Base-by-base conservation (phyloP, 2,797 vertebrate species). In the Potorous gilbertii region DNA sequence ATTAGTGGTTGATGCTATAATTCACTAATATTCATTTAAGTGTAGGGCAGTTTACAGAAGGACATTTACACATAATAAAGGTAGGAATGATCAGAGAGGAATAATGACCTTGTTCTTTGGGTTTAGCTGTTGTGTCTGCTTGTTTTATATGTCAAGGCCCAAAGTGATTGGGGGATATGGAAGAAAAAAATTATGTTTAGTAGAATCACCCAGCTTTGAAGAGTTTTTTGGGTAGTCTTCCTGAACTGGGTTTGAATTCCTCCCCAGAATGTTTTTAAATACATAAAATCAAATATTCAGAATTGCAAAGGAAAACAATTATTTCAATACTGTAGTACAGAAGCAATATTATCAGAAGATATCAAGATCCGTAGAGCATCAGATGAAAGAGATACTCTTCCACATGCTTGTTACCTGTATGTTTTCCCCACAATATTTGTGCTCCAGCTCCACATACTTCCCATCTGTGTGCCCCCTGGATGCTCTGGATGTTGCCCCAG, bases 1-100 rank as follows among this genome's bases (percentile, higher is more conserved):
- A 96, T 46, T 94, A 89, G 94, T 54, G 92, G 94, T 31, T 91
- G 46, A 21, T 29, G 54, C 52, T 90, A 57, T 74, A 55, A 93
- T 12, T n/a, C 55, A 55, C 1, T 93, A n/a, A 87, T 54, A 10
- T 55, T 93, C 46, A 34, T 62, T 66, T 66, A 66, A 66, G 31
- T 66, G 62, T 56, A 55, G 40, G 94, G 50, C 89, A 34, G 55
- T 28, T 96, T 66, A n/a, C 2, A 54, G 31, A 50, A 91, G 31
- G 59, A 28, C 52, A 81, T 57, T 0, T 74, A n/a, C n/a, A 66
- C 13, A 16, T 34, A 66, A 66, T 34, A 31, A 66, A 66, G 31
- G 59, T 62, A 66, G 62, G 31, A 66, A 66, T 66, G 14, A 66
- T 14, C 34, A 16, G 13, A 89, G 90, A 54, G 91, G 8, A 91